Evolutionary conservation across 53 echinoderm and acorn worm genomes (phyloP).

Genomic region (Echinarachnius parma): DNA sequence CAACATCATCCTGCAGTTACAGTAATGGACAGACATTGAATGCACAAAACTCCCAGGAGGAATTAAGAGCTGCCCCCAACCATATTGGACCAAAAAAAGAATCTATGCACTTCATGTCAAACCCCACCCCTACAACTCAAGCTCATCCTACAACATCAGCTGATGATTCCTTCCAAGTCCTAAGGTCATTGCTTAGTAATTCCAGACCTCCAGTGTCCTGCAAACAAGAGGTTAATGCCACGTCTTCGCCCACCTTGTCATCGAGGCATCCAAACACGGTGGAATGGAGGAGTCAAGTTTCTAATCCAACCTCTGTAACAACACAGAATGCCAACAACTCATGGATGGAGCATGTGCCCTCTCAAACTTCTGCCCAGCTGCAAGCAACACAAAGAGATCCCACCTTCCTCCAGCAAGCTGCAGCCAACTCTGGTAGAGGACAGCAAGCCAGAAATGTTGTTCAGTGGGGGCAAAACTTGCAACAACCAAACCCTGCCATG

Average conservation of each 20-base stretch:
- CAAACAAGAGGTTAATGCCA: constrained; percentile 10
- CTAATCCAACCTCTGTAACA: neutral
- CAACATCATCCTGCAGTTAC: neutral
- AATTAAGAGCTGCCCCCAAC: constrained; percentile 21
- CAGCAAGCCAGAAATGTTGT: no score
- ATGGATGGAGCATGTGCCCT: neutral
- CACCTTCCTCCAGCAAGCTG: constrained; percentile 4
- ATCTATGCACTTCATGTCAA: constrained; percentile 14
- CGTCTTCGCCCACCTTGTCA: constrained; percentile 13
- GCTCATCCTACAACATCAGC: neutral
- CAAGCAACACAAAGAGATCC: neutral
- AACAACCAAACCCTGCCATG: neutral
- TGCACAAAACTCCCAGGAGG: constrained; percentile 4
- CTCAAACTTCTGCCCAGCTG: constrained; percentile 4
- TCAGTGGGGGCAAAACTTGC: constrained; percentile 2
- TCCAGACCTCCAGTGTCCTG: neutral
- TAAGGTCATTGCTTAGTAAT: constrained; percentile 27
- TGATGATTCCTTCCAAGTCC: constrained; percentile 9
- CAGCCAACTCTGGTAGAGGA: neutral
- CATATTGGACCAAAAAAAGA: constrained; percentile 44
- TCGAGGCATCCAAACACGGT: constrained; percentile 30
- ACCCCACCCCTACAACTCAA: neutral
- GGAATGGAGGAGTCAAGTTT: constrained; percentile 17
- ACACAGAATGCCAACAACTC: no score
- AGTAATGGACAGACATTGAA: constrained; percentile 10